Conservation (phyloP, 1,140 invertebrate species). For the Leptinotarsa texana region DNA sequence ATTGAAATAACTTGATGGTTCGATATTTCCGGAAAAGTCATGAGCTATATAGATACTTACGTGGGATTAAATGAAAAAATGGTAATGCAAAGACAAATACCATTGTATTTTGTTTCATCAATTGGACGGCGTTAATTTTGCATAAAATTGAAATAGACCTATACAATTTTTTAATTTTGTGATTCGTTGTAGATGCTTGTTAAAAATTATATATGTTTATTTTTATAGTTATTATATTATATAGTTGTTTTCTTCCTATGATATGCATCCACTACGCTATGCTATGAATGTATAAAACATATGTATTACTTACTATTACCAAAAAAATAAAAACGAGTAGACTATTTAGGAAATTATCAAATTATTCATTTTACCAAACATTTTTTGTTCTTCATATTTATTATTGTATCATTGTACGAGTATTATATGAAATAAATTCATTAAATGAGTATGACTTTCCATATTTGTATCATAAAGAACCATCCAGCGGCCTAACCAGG, state of each 20-base stretch:
- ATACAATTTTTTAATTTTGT: constrained; percentile 6
- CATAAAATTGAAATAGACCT: neutral
- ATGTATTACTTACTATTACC: constrained; percentile 37
- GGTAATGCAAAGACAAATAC: neutral
- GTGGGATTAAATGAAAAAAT: neutral
- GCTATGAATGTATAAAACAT: constrained; percentile 48
- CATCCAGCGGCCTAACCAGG: too few species aligned
- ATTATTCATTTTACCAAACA: constrained; percentile 38
- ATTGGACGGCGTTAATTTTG: neutral
- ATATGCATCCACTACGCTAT: constrained; percentile 40
- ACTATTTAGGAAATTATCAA: constrained; percentile 43
- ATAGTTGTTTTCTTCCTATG: constrained; percentile 33
- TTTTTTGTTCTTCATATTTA: constrained; percentile 33
- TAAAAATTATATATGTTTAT: constrained; percentile 37
- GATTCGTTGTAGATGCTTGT: constrained; percentile 39
- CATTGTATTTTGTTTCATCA: constrained; percentile 7
- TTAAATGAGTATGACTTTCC: neutral
- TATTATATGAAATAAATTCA: constrained; percentile 43
- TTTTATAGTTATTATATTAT: constrained; percentile 33
- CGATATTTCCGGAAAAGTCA: too few species aligned
- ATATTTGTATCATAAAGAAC: too few species aligned
- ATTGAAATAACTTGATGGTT: too few species aligned
- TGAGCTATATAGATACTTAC: constrained; percentile 3
- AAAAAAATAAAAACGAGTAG: constrained; percentile 37
- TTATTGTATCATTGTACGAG: constrained; percentile 48